Conservation (phyloP, 1,140 invertebrate genomes). For the Reticulitermes speratus region DNA sequence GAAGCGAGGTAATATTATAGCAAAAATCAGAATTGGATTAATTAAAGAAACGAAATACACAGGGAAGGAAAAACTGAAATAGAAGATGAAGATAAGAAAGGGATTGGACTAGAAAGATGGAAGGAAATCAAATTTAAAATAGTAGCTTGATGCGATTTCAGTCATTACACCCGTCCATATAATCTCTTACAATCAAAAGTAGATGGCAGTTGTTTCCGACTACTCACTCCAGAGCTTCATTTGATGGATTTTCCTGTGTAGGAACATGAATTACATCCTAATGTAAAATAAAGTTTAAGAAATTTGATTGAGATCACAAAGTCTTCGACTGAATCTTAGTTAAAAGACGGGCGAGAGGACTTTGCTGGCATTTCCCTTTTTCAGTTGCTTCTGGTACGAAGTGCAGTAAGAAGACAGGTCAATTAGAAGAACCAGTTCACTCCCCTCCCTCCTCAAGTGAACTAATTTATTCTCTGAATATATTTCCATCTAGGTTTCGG, state of each 20-base stretch:
- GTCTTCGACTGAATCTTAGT: neutral
- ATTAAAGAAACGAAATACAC: too few species aligned
- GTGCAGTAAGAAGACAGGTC: neutral
- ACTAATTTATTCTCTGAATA: slow-evolving; percentile 4
- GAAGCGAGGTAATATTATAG: too few species aligned
- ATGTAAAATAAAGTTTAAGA: slow-evolving; percentile 4
- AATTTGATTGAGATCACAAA: slow-evolving; percentile 11
- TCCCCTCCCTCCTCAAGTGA: neutral
- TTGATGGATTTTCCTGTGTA: neutral
- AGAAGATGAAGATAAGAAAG: neutral
- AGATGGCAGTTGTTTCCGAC: neutral
- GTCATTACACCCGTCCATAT: neutral
- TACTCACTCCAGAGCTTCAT: neutral
- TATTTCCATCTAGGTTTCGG: neutral
- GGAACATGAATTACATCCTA: neutral
- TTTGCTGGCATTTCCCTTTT: neutral
- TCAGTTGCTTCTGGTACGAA: neutral
- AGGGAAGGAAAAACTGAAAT: neutral
- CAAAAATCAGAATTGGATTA: too few species aligned
- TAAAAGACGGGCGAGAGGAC: neutral
- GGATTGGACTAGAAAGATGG: neutral
- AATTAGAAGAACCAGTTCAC: neutral
- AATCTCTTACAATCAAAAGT: neutral
- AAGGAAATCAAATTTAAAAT: neutral
- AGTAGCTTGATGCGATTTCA: neutral